Evolutionary conservation across 2,888 invertebrate genomes (phyloP).

Genomic region (Phaedon cochleariae): DNA sequence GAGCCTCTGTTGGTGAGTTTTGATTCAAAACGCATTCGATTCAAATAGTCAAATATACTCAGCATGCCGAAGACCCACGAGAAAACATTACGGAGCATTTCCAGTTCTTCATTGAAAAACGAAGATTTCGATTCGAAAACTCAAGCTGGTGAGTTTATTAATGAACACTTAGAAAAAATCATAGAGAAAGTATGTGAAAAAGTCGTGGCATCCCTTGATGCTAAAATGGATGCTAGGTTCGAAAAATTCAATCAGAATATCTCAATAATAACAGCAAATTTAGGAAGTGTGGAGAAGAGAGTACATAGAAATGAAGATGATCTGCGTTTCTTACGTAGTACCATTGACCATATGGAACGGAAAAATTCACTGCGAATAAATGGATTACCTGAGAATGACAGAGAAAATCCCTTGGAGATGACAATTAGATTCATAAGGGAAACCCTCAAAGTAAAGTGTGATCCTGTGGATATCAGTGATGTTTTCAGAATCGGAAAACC

Average conservation of each 20-base stretch:
- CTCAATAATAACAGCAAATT: neutral
- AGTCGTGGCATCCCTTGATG: neutral
- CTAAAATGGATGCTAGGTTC: neutral
- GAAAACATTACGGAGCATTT: no score
- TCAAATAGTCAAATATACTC: no score
- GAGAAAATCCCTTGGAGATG: neutral
- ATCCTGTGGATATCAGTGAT: neutral
- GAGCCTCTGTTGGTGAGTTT: no score
- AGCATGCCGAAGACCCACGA: no score
- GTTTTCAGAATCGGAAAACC: neutral
- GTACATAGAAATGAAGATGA: neutral
- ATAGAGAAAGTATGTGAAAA: neutral
- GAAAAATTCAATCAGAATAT: neutral
- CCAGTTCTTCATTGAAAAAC: no score
- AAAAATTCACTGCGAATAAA: neutral
- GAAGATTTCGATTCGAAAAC: no score
- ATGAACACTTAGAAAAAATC: constrained; percentile 1
- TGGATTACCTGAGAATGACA: neutral
- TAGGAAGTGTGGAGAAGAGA: neutral
- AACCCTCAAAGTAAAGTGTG: neutral
- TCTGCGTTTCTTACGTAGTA: neutral
- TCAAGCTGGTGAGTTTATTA: neutral
- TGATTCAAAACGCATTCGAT: no score
- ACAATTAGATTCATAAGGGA: neutral
- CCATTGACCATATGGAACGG: neutral